A percentile compares a stretch with the other conserved stretches of the same genome.
Conservation (phyloP, 2,113 vertebrate genomes). For the Brachyhypopomus occidentalis region DNA sequence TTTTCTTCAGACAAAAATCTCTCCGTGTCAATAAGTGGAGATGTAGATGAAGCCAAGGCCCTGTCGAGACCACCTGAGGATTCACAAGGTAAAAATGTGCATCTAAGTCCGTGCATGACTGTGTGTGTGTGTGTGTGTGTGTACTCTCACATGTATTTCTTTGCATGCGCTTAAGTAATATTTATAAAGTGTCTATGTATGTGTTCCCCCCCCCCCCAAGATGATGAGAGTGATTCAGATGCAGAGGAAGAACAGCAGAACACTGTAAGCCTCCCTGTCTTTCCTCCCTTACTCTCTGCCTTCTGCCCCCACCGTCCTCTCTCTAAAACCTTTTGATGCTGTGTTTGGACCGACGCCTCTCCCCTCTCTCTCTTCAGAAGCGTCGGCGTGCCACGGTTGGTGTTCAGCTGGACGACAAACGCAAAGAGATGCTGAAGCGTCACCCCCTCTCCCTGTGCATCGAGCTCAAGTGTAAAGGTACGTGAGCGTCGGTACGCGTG, state of each 20-base stretch:
- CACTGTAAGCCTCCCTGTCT: slow-evolving; percentile 77
- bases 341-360: background rate
- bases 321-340: background rate
- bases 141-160: background rate
- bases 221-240: slow-evolving; percentile 97
- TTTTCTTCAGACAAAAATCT: slow-evolving; percentile 87
- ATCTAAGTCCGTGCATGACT: background rate
- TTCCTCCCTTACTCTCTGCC: background rate
- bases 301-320: background rate
- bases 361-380: slow-evolving; percentile 75
- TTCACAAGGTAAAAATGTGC: slow-evolving; percentile 82
- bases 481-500: background rate
- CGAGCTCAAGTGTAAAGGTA: slow-evolving; percentile 93
- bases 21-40: slow-evolving; percentile 86
- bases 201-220: slow-evolving; percentile 64
- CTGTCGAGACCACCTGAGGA: slow-evolving; percentile 95
- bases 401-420: slow-evolving; percentile 93
- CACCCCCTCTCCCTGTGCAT: slow-evolving; percentile 89
- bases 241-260: slow-evolving; percentile 96
- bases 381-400: slow-evolving; percentile 89
- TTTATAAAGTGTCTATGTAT: background rate
- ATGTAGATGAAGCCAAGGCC: slow-evolving; percentile 95
- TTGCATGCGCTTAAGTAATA: background rate
- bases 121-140: background rate
- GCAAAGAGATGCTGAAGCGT: slow-evolving; percentile 93